Base-by-base conservation (phyloP, 2,113 vertebrate species). In the Ceyx cyanopectus region DNA sequence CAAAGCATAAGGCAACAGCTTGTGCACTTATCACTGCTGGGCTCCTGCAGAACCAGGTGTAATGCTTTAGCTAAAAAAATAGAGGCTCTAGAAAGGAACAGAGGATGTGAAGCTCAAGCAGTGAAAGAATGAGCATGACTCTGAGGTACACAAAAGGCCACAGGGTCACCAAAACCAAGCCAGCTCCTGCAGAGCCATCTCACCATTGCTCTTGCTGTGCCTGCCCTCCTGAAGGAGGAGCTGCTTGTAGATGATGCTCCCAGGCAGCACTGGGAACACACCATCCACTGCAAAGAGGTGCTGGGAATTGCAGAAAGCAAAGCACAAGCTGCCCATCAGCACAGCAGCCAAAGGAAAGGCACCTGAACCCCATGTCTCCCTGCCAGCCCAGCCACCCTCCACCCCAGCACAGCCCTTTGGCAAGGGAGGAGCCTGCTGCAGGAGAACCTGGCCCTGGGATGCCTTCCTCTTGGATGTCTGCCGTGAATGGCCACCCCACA, bases 191-290 rank as follows among this genome's bases (percentile, higher is more conserved):
- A 68, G 8, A 77, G 26, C 43, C 50, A 51, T 22, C 0, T 26
- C 0, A 0, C 17, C 61, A 74, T 40, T 3, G 2, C 51, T 54
- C 26, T 26, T 53, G 41, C n/a, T 32, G 12, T 30, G 30, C 14
- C 45, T 20, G 56, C 12, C 34, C 21, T 61, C 29, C n/a, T 14
- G 34, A n/a, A 50, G 41, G 9, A 69, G 5, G 30, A 45, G 23
- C 21, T 74, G 37, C 10, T 37, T 37, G 37, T 37, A 37, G 37
- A 43, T 43, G 56, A n/a, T 24, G 26, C 22, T 32, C 18, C 30
- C n/a, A 63, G 70, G 54, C 54, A 75, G 16, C 54, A 30, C 60
- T 32, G 41, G 41, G n/a, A 21, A 63, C 3, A 2, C 19, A 19
- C 22, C 45, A 37, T 18, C 22, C 29, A 10, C 9, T 34, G 27